These are phyloP conservation scores for Pemphredon lugubris DNA, from an alignment of 2,888 invertebrate genomes.

Conservation along the genomic window DNA sequence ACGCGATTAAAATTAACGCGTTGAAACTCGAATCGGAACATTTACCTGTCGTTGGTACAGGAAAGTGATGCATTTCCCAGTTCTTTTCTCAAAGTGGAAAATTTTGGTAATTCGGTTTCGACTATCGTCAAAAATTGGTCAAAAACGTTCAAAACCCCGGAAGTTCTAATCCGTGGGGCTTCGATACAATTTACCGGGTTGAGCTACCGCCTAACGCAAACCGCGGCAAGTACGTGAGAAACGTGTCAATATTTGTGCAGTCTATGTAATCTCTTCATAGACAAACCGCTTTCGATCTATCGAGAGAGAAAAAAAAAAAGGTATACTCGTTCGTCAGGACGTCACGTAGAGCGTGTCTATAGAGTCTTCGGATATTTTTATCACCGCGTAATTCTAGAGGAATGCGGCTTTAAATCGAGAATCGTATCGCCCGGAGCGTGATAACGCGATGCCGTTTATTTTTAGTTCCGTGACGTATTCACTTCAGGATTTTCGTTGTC, in stretches of 20 bases:
- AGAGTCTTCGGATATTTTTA: slow-evolving; percentile 51
- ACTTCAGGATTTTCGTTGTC: slow-evolving; percentile 7
- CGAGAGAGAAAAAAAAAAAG: not conserved
- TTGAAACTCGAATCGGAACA: slow-evolving; percentile 36
- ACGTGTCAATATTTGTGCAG: slow-evolving; percentile 9
- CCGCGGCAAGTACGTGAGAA: not conserved
- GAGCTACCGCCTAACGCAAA: not conserved
- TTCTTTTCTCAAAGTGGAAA: no score
- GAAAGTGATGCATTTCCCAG: no score
- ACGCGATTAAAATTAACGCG: slow-evolving; percentile 50
- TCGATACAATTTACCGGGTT: not conserved
- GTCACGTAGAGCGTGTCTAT: slow-evolving; percentile 6
- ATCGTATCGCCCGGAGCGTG: slow-evolving; percentile 34
- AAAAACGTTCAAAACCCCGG: no score
- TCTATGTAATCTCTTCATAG: not conserved
- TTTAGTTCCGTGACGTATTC: slow-evolving; percentile 39
- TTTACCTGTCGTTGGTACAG: no score
- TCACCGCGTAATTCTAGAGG: slow-evolving; percentile 50
- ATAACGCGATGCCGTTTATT: slow-evolving; percentile 56
- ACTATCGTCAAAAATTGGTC: no score
- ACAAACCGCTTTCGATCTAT: not conserved
- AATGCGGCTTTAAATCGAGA: slow-evolving; percentile 43
- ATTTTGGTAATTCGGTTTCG: no score
- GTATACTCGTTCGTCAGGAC: not conserved
- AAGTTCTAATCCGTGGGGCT: no score